These are phyloP conservation scores for Hipposideros armiger DNA, from an alignment of 2,113 vertebrate genomes.

Conservation along the genomic window DNA sequence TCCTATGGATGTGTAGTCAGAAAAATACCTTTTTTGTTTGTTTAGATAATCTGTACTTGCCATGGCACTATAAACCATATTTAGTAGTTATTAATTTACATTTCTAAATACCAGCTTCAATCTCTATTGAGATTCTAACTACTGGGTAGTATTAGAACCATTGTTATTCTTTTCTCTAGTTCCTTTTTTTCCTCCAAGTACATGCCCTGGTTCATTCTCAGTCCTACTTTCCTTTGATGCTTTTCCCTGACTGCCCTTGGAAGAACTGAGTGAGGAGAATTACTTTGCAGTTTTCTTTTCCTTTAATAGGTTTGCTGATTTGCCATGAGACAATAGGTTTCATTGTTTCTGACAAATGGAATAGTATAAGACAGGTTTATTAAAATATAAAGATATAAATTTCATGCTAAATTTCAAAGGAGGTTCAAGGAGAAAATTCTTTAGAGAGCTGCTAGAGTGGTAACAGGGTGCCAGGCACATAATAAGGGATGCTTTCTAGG, in stretches of 20 bases:
- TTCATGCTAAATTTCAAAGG: slow-evolving; percentile 35
- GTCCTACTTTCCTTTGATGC: background rate
- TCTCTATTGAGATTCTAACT: background rate
- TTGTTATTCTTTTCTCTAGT: background rate
- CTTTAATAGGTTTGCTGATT: slow-evolving; percentile 8
- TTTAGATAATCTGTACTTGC: background rate
- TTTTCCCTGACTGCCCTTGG: background rate
- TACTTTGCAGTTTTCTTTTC: slow-evolving; percentile 23
- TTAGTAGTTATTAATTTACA: background rate
- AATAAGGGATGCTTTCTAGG: background rate
- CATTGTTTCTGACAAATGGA: background rate
- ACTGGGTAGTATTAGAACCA: background rate
- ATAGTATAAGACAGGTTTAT: slow-evolving; percentile 16
- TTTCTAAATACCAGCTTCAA: background rate
- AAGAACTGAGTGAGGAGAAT: slow-evolving; percentile 10
- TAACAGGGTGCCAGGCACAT: background rate
- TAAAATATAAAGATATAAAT: slow-evolving; percentile 51
- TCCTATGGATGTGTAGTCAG: background rate
- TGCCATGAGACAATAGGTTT: background rate
- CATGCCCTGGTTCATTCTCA: background rate
- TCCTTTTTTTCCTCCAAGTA: background rate
- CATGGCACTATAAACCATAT: background rate
- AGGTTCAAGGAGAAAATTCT: slow-evolving; percentile 26
- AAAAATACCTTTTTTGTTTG: background rate
- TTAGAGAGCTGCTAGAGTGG: background rate